Evolutionary conservation across 2,113 vertebrate species (phyloP).

Genomic region (Dromaius novaehollandiae): DNA sequence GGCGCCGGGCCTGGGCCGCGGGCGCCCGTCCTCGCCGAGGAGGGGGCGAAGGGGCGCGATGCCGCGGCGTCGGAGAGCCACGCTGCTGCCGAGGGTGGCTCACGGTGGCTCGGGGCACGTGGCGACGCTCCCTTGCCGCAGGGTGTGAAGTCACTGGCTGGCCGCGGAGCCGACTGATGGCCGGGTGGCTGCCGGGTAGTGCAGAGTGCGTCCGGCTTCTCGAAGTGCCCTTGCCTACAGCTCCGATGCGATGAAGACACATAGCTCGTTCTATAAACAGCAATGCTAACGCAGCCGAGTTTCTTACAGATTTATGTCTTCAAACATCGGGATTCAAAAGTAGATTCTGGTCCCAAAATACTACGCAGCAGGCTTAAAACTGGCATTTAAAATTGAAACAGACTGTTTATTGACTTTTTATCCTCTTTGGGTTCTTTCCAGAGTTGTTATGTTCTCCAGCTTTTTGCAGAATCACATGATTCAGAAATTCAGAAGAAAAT

Average conservation of each 20-base stretch:
- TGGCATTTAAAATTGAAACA: neutral
- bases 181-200: too few species aligned
- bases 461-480: neutral
- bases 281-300: neutral
- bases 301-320: neutral
- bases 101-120: too few species aligned
- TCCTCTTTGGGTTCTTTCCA: neutral
- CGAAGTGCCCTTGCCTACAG: neutral
- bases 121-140: neutral
- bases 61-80: too few species aligned
- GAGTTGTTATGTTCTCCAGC: neutral
- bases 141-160: accelerated
- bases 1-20: too few species aligned
- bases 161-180: too few species aligned
- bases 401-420: neutral
- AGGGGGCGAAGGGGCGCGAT: too few species aligned
- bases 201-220: too few species aligned
- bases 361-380: neutral
- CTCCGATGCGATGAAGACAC: accelerated
- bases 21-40: too few species aligned
- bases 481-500: neutral
- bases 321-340: neutral
- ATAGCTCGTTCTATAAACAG: neutral
- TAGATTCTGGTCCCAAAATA: neutral
- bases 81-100: too few species aligned